These are phyloP conservation scores for Lichenostomus cassidix DNA, from an alignment of 2,113 vertebrate genomes.

Conservation along the genomic window DNA sequence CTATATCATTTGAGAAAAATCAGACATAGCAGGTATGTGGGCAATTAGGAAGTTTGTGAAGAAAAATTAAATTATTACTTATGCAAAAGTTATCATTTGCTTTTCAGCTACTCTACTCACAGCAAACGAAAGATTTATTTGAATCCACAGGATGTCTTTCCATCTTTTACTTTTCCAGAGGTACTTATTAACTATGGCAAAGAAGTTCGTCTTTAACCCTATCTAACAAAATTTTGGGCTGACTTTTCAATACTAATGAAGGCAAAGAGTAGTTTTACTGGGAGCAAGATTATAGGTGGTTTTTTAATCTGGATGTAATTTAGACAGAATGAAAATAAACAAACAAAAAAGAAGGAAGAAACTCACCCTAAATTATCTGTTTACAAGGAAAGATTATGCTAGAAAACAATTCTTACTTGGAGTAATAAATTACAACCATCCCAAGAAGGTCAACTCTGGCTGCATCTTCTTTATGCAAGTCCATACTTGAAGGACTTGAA, in stretches of 20 bases:
- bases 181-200: background rate
- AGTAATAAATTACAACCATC: constrained; percentile 75
- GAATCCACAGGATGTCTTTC: background rate
- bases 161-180: background rate
- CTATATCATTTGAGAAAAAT: background rate
- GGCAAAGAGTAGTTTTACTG: background rate
- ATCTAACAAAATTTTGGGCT: constrained; percentile 24
- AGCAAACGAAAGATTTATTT: background rate
- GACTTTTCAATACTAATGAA: background rate
- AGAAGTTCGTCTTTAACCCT: constrained; percentile 59
- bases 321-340: background rate
- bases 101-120: background rate
- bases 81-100: background rate
- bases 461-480: constrained; percentile 79
- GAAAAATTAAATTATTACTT: background rate
- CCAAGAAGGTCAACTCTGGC: constrained; percentile 55
- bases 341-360: accelerated
- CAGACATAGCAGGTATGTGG: background rate
- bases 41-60: background rate
- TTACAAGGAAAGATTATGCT: background rate
- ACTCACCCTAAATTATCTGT: background rate
- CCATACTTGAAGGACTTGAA: constrained; percentile 72
- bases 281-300: background rate
- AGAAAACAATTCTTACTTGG: constrained; percentile 58
- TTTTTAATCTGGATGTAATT: background rate